These are phyloP conservation scores for Syngnathus acus DNA, from an alignment of 2,797 vertebrate species.

Conservation along the genomic window DNA sequence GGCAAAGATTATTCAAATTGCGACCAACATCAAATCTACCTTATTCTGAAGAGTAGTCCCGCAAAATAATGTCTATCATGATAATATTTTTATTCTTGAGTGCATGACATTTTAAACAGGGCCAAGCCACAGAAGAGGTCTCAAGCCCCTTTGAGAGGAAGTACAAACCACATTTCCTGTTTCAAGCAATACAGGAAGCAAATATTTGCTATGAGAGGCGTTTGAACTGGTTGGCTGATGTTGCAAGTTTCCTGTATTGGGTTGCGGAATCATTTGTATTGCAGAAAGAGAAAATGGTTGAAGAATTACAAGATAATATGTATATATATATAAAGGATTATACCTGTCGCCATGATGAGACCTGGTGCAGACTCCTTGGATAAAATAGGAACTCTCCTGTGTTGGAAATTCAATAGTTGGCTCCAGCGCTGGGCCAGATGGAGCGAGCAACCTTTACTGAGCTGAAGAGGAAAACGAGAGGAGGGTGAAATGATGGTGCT, in stretches of 20 bases:
- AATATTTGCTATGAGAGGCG: background rate
- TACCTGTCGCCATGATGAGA: slow-evolving; percentile 92
- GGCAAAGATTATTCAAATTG: background rate
- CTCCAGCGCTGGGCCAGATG: slow-evolving; percentile 94
- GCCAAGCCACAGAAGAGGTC: background rate
- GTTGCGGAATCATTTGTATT: slow-evolving; percentile 2
- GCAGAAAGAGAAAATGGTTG: slow-evolving; percentile 12
- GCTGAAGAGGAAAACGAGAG: slow-evolving; percentile 48
- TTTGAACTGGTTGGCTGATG: background rate
- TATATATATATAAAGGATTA: background rate
- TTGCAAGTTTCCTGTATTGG: slow-evolving; percentile 4
- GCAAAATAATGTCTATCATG: background rate
- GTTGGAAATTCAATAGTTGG: slow-evolving; percentile 90
- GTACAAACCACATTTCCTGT: slow-evolving; percentile 9
- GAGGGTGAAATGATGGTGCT: background rate
- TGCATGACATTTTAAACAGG: slow-evolving; percentile 1
- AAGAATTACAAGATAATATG: background rate
- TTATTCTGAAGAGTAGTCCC: background rate
- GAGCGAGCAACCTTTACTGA: slow-evolving; percentile 87
- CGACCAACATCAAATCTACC: background rate
- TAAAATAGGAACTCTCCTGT: slow-evolving; percentile 88
- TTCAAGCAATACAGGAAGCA: slow-evolving; percentile 13
- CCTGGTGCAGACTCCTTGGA: slow-evolving; percentile 95
- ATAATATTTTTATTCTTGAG: background rate
- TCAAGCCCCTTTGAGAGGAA: background rate